phyloP scores from a whole-genome alignment of 2,888 invertebrate genomes.

The Drosophila suboccidentalis region DNA sequence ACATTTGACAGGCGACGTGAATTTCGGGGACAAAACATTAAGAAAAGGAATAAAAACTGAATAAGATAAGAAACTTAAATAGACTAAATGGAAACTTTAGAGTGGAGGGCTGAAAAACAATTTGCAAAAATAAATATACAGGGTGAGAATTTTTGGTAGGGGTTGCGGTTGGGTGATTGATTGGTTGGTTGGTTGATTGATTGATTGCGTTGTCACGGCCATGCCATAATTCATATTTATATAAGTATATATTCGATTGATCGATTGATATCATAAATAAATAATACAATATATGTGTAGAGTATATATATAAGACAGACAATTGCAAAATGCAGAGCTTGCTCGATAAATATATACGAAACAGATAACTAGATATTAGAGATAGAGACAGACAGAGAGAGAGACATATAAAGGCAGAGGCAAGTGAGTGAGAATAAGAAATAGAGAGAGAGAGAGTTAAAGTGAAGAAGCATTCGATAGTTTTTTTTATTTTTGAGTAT shows the following conservation, averaged over 20 bases:
- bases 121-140: constrained; percentile 53
- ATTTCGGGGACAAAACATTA: constrained; percentile 52
- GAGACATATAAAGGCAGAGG: constrained; percentile 29
- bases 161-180: constrained; percentile 45
- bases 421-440: constrained; percentile 30
- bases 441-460: constrained; percentile 52
- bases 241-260: constrained; percentile 8
- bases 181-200: constrained; percentile 33
- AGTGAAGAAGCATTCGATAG: constrained; percentile 70
- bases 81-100: constrained; percentile 43
- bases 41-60: constrained; percentile 16
- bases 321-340: constrained; percentile 69
- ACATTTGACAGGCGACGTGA: constrained; percentile 41
- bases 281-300: constrained; percentile 51
- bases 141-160: constrained; percentile 38
- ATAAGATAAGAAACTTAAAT: constrained; percentile 20
- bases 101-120: constrained; percentile 22
- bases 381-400: constrained; percentile 28
- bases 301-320: constrained; percentile 57
- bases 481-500: constrained; percentile 28
- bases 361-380: constrained; percentile 56
- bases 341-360: constrained; percentile 63
- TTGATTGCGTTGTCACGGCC: constrained; percentile 60
- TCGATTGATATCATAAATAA: constrained; percentile 45
- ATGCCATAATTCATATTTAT: constrained; percentile 69